Percentiles rank a stretch among this genome's conserved stretches.
Conservation (phyloP, 1,140 invertebrate genomes). For the Monochamus saltuarius region DNA sequence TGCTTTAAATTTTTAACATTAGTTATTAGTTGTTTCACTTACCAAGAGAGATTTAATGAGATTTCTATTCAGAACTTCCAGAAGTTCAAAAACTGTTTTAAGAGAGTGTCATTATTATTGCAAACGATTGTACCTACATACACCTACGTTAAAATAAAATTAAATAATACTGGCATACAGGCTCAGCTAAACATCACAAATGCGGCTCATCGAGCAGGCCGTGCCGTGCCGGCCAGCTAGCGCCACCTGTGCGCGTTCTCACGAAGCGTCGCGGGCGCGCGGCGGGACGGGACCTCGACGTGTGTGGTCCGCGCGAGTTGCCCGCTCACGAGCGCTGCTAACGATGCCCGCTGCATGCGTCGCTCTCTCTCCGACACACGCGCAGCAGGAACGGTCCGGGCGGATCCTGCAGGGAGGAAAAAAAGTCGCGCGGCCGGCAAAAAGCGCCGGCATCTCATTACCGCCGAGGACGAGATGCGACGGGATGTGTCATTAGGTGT, state of each 20-base stretch:
- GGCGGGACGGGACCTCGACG: slow-evolving; percentile 6
- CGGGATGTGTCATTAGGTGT: no score
- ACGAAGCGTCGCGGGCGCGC: slow-evolving; percentile 1
- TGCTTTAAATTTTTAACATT: no score
- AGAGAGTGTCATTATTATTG: no score
- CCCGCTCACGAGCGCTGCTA: slow-evolving; percentile 23
- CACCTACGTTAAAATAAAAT: no score
- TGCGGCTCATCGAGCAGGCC: no score
- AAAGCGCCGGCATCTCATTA: slow-evolving; percentile 23
- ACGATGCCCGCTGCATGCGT: slow-evolving; percentile 13
- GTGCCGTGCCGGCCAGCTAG: background rate
- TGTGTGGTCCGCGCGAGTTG: slow-evolving; percentile 21
- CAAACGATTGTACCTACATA: no score
- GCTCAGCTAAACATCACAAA: no score
- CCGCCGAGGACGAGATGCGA: background rate
- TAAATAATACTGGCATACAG: no score
- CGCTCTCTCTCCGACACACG: background rate
- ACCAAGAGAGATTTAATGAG: no score
- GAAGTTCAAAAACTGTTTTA: no score
- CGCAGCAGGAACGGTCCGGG: background rate
- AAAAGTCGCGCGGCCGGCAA: slow-evolving; percentile 1
- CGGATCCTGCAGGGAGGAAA: slow-evolving; percentile 18
- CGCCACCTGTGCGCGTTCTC: slow-evolving; percentile 10
- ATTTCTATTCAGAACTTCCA: no score
- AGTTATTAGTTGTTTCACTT: no score